Base-by-base conservation (phyloP, 2,113 vertebrate genomes). In the Gobius niger region DNA sequence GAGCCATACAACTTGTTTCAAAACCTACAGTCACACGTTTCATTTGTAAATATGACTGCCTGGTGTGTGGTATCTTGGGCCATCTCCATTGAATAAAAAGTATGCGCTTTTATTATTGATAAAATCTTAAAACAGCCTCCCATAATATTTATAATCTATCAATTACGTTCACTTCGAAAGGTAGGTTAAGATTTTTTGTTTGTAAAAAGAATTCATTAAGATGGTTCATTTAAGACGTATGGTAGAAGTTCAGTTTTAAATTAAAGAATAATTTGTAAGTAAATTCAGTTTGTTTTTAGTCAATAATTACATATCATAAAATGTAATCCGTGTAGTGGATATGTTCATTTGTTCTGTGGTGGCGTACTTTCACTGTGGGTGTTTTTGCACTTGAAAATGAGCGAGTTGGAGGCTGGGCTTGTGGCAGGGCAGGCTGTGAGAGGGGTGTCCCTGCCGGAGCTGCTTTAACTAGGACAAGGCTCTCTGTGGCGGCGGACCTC, bases 401-500 rank as follows among this genome's bases (percentile, higher is more conserved):
- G 80, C 13, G 63, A 73, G 80, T 67, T 70, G 73, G 82, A 85
- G 82, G 73, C 68, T 77, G 77, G 68, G 73, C 69, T 80, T 44
- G 72, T 80, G 76, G 82, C 71, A 52, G 78, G 80, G 67, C 76
- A 78, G 76, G 59, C 12, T 51, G 75, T 84, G 65, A 65, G 65
- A 53, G 74, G 64, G 72, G 73, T 68, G 81, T 85, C 81, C 84
- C 87, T 89, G 77, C 74, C 65, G 66, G 81, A 80, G 78, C 82
- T 84, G 86, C 84, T 87, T 89, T 91, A 90, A 89, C 89, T 91
- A 89, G 89, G 89, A 86, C 86, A 84, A 85, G 85, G 72, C 82
- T 88, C 85, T 88, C 70, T 77, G 75, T 87, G 74, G 60, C 52
- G 78, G 70, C 24, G 73, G 82, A 90, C 88, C 89, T 91, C 81